Evolutionary conservation across 2,888 invertebrate genomes (phyloP).

Genomic region (Eilema griseolum): DNA sequence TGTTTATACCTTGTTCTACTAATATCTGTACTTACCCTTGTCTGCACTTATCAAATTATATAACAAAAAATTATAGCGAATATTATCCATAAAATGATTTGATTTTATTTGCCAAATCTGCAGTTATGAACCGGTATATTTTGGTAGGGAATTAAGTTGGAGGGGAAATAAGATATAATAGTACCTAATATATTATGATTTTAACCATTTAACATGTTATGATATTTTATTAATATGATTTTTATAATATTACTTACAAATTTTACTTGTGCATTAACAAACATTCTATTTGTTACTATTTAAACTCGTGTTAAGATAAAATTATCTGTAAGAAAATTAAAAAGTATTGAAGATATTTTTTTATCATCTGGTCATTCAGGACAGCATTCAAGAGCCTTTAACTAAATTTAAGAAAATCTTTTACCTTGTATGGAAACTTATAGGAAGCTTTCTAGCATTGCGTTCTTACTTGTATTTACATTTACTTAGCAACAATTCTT

Average conservation of each 20-base stretch:
- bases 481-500: neutral
- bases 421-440: conserved; percentile 25
- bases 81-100: too few species aligned
- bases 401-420: conserved; percentile 35
- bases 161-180: conserved; percentile 18
- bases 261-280: conserved; percentile 32
- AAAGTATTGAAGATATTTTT: conserved; percentile 52
- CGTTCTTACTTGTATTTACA: conserved; percentile 23
- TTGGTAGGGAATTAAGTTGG: conserved; percentile 14
- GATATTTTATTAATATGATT: conserved; percentile 23
- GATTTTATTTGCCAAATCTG: too few species aligned
- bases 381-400: conserved; percentile 23
- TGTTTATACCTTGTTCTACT: conserved; percentile 1
- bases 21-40: too few species aligned
- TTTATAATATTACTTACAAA: conserved; percentile 43
- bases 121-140: conserved; percentile 26
- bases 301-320: conserved; percentile 50
- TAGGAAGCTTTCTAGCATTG: conserved; percentile 28
- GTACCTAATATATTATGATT: conserved; percentile 31
- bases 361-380: conserved; percentile 48
- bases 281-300: conserved; percentile 52
- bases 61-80: too few species aligned
- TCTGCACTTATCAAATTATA: too few species aligned
- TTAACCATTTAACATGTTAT: conserved; percentile 27
- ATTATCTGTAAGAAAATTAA: conserved; percentile 49